Evolutionary conservation across 2,888 invertebrate genomes (phyloP).

Genomic region (Ischnura elegans): DNA sequence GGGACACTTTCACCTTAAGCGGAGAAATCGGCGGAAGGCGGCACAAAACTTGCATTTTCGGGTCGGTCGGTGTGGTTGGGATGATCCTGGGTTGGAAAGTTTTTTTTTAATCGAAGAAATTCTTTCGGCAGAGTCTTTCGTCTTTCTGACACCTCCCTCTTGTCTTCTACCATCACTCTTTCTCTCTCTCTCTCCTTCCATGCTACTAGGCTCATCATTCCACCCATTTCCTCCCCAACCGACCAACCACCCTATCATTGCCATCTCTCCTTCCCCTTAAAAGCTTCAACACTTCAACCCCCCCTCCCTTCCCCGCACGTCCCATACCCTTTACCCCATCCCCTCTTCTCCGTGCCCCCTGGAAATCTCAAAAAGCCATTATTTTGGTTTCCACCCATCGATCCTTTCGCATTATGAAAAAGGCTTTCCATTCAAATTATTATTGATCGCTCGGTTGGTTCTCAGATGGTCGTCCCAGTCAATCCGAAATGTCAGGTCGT

Average conservation of each 20-base stretch:
- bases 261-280: neutral
- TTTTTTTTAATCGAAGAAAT: neutral
- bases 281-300: neutral
- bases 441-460: constrained; percentile 39
- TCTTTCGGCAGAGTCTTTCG: neutral
- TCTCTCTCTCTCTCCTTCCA: neutral
- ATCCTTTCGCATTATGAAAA: constrained; percentile 40
- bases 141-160: constrained; percentile 7
- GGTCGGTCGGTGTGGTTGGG: too few species aligned
- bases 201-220: neutral
- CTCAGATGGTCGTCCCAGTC: constrained; percentile 38
- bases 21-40: neutral
- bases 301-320: neutral
- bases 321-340: neutral
- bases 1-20: neutral
- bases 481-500: constrained; percentile 41
- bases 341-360: neutral
- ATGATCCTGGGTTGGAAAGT: neutral
- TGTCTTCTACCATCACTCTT: neutral
- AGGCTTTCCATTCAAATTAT: constrained; percentile 42
- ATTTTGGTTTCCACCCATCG: constrained; percentile 35
- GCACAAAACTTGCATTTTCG: neutral
- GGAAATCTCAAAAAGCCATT: constrained; percentile 35
- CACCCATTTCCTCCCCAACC: neutral
- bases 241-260: neutral